These are phyloP conservation scores for Pongo abelii DNA, from an alignment of 2,113 vertebrate genomes.

Conservation along the genomic window DNA sequence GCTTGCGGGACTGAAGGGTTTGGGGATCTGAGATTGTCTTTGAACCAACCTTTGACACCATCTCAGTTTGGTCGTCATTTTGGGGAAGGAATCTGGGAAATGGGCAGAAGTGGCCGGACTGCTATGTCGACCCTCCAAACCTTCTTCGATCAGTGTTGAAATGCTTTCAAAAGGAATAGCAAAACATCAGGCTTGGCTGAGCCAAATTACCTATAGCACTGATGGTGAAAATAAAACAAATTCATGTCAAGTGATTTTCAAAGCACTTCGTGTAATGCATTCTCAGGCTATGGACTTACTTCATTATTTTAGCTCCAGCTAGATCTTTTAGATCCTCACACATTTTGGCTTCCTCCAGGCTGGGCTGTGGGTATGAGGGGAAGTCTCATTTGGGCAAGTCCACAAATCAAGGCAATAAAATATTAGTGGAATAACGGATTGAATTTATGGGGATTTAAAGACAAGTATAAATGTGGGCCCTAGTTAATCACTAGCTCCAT, in stretches of 20 bases:
- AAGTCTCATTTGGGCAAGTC: not conserved
- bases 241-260: not conserved
- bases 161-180: not conserved
- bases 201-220: not conserved
- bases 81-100: not conserved
- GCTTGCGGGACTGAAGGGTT: not conserved
- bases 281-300: not conserved
- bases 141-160: not conserved
- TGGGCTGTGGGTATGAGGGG: constrained; percentile 37
- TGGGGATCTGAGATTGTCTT: not conserved
- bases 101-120: not conserved
- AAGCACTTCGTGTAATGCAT: not conserved
- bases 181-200: not conserved
- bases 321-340: not conserved
- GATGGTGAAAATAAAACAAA: not conserved
- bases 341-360: constrained; percentile 32
- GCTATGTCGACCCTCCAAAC: not conserved
- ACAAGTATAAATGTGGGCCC: constrained; percentile 63
- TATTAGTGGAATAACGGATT: constrained; percentile 52
- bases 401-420: constrained; percentile 74
- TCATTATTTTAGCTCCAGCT: not conserved
- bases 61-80: not conserved
- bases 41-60: not conserved
- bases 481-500: constrained; percentile 69
- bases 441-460: constrained; percentile 76